phyloP scores from a whole-genome alignment of 2,888 invertebrate genomes.

The Chalcis sispes region DNA sequence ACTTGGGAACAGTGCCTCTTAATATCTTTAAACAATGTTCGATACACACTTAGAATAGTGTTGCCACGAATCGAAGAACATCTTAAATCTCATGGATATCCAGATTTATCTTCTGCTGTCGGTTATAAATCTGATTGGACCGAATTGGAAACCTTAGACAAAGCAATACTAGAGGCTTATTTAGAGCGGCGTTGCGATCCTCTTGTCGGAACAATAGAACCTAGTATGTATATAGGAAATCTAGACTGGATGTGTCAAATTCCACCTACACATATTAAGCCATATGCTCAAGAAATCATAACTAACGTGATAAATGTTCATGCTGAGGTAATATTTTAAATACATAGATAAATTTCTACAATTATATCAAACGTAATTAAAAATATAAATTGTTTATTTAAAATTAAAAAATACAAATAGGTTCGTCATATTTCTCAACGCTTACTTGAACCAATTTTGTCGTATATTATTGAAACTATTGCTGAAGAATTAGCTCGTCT shows the following conservation, averaged over 20 bases:
- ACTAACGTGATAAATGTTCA: slow-evolving; percentile 89
- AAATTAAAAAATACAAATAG: slow-evolving; percentile 73
- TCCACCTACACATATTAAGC: slow-evolving; percentile 86
- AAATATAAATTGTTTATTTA: background rate
- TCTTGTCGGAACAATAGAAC: slow-evolving; percentile 96
- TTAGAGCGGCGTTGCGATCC: slow-evolving; percentile 95
- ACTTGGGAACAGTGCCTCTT: slow-evolving; percentile 89
- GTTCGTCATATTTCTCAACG: slow-evolving; percentile 87
- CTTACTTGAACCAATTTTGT: slow-evolving; percentile 84
- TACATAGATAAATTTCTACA: too few relatives aligned
- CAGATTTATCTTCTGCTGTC: slow-evolving; percentile 77
- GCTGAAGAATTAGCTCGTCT: slow-evolving; percentile 94
- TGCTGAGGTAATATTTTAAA: slow-evolving; percentile 80
- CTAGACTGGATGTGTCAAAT: slow-evolving; percentile 90
- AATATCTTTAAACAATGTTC: slow-evolving; percentile 92
- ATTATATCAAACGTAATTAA: background rate
- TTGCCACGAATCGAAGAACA: slow-evolving; percentile 83
- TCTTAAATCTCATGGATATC: slow-evolving; percentile 85
- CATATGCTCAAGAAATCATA: slow-evolving; percentile 92
- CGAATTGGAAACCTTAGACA: slow-evolving; percentile 80
- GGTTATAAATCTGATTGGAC: slow-evolving; percentile 78
- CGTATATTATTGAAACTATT: slow-evolving; percentile 92
- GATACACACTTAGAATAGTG: slow-evolving; percentile 86
- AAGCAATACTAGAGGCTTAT: slow-evolving; percentile 86
- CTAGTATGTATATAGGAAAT: slow-evolving; percentile 92